phyloP scores from a whole-genome alignment of 2,113 vertebrate species.

The Paralichthys olivaceus region DNA sequence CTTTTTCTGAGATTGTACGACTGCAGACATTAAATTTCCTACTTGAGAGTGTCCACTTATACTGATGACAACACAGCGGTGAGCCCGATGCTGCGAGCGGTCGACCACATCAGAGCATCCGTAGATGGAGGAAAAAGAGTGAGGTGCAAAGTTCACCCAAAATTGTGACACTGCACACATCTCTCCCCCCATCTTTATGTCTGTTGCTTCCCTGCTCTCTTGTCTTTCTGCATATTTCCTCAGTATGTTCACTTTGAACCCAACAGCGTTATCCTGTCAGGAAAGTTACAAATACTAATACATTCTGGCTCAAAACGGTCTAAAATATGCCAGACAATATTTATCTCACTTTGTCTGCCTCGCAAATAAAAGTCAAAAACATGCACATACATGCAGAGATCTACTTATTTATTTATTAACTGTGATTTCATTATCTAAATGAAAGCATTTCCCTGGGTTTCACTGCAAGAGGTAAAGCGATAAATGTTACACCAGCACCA shows the following conservation, averaged over 20 bases:
- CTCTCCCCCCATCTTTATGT: constrained; percentile 61
- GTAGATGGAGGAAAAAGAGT: constrained; percentile 21
- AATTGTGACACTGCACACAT: constrained; percentile 39
- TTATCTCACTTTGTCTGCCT: constrained; percentile 58
- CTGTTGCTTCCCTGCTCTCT: constrained; percentile 60
- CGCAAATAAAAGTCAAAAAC: constrained; percentile 50
- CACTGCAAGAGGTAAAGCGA: background rate
- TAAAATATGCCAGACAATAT: constrained; percentile 60
- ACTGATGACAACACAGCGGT: constrained; percentile 59
- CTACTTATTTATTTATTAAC: constrained; percentile 15
- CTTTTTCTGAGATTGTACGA: constrained; percentile 49
- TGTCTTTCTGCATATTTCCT: constrained; percentile 57
- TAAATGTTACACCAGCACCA: constrained; percentile 79
- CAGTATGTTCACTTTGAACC: constrained; percentile 70
- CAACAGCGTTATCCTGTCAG: constrained; percentile 68
- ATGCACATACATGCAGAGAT: constrained; percentile 23
- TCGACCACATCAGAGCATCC: constrained; percentile 35
- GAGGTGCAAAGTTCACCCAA: constrained; percentile 39
- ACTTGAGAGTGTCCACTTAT: constrained; percentile 67
- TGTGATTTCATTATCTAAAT: constrained; percentile 4
- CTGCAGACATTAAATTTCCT: constrained; percentile 55
- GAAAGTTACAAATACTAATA: constrained; percentile 62
- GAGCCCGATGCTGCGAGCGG: constrained; percentile 32
- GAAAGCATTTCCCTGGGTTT: background rate
- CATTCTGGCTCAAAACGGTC: constrained; percentile 34